phyloP scores from a whole-genome alignment of 2,797 vertebrate species.

The Hippoglossus hippoglossus region DNA sequence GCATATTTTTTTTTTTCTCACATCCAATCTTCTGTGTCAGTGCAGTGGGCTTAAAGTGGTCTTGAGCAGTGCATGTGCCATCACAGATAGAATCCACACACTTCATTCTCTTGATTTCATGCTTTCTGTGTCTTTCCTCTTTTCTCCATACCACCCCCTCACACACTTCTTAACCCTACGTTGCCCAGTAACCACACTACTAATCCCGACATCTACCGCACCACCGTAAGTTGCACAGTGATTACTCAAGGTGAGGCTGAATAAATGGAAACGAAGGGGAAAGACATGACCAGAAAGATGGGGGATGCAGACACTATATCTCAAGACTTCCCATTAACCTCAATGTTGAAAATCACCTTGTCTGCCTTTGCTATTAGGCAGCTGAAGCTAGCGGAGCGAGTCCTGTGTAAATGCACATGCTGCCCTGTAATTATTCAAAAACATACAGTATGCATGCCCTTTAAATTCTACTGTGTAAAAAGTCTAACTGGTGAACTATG shows the following conservation, averaged over 20 bases:
- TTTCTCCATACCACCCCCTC: slow-evolving; percentile 13
- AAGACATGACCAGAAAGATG: slow-evolving; percentile 18
- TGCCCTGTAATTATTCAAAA: slow-evolving; percentile 22
- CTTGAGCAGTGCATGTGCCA: slow-evolving; percentile 41
- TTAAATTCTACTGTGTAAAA: slow-evolving; percentile 31
- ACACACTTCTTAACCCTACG: slow-evolving; percentile 21
- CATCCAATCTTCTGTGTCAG: slow-evolving; percentile 49
- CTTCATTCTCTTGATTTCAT: slow-evolving; percentile 46
- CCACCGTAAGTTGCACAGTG: slow-evolving; percentile 43
- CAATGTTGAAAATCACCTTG: slow-evolving; percentile 45
- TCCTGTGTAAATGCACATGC: slow-evolving; percentile 18
- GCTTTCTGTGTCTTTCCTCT: slow-evolving; percentile 29
- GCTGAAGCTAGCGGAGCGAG: slow-evolving; percentile 19
- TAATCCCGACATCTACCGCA: slow-evolving; percentile 24
- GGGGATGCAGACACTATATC: slow-evolving; percentile 9
- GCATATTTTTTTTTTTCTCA: slow-evolving; percentile 6
- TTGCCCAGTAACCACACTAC: background rate
- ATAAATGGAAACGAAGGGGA: slow-evolving; percentile 21
- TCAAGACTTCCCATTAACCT: slow-evolving; percentile 37
- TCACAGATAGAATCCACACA: slow-evolving; percentile 45
- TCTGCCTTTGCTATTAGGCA: slow-evolving; percentile 20
- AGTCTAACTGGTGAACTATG: slow-evolving; percentile 23
- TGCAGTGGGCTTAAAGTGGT: slow-evolving; percentile 55
- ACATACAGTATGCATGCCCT: slow-evolving; percentile 40
- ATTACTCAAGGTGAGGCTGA: slow-evolving; percentile 42